Conservation (phyloP, 2,797 vertebrate species). For the Numenius phaeopus region DNA sequence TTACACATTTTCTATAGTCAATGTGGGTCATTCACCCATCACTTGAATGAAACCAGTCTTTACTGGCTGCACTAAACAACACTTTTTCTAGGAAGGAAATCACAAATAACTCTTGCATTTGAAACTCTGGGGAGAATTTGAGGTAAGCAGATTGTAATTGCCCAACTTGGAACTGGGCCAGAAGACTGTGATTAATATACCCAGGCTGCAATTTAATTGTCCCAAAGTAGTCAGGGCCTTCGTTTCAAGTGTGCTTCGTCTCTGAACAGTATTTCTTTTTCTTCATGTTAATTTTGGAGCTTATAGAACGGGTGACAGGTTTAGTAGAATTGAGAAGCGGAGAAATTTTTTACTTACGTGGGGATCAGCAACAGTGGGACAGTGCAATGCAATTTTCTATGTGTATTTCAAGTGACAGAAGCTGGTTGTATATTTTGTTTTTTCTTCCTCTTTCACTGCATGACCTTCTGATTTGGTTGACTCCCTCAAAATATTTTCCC, state of each 20-base stretch:
- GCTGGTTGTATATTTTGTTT: neutral
- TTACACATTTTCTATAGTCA: conserved; percentile 53
- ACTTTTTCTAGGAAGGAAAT: conserved; percentile 60
- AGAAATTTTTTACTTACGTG: neutral
- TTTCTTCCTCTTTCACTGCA: neutral
- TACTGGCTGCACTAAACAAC: conserved; percentile 28
- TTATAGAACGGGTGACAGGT: neutral
- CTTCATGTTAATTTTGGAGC: conserved; percentile 1
- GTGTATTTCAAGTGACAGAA: neutral
- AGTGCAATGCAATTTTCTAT: neutral
- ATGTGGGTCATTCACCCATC: conserved; percentile 47
- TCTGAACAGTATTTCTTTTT: conserved; percentile 16
- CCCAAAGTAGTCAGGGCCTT: neutral
- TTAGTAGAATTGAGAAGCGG: neutral
- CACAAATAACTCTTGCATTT: conserved; percentile 53
- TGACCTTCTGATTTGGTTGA: neutral
- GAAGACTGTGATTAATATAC: conserved; percentile 57
- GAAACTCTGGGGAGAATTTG: conserved; percentile 58
- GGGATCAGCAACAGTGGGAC: neutral
- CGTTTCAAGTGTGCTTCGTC: conserved; percentile 44
- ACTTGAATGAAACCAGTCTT: conserved; percentile 58
- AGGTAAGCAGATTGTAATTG: conserved; percentile 62
- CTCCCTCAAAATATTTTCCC: neutral
- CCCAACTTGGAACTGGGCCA: conserved; percentile 4
- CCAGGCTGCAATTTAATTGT: conserved; percentile 27